Evolutionary conservation across 2,113 vertebrate genomes (phyloP).

Genomic region (Meleagris gallopavo): DNA sequence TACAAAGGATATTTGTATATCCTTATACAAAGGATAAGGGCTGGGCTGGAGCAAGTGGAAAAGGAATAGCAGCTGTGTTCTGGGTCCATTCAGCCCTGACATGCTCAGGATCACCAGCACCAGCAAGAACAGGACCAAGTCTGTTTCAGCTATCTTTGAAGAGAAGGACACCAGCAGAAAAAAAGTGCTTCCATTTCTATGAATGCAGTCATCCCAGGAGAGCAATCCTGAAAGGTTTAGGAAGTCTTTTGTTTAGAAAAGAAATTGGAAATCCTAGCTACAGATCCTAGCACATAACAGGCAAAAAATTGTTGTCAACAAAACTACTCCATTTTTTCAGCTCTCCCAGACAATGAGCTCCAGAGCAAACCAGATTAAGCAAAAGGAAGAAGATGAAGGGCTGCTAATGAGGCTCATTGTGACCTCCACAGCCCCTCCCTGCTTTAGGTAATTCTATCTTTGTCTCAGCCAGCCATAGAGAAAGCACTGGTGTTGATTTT

Average conservation of each 20-base stretch:
- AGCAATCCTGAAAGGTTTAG: slow-evolving; percentile 30
- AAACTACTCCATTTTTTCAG: background rate
- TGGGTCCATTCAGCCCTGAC: background rate
- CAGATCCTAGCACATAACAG: background rate
- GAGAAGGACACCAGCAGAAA: slow-evolving; percentile 4
- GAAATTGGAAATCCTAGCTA: slow-evolving; percentile 44
- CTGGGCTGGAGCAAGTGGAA: background rate
- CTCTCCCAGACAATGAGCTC: background rate
- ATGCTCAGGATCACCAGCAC: background rate
- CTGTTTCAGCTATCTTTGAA: background rate
- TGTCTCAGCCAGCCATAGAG: background rate
- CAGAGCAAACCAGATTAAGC: background rate
- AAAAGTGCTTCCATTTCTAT: background rate
- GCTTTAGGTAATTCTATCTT: background rate
- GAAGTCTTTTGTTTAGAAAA: slow-evolving; percentile 50
- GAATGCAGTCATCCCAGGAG: slow-evolving; percentile 28
- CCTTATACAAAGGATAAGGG: too few relatives aligned
- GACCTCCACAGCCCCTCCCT: fast-evolving
- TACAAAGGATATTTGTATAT: too few relatives aligned
- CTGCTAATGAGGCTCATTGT: background rate
- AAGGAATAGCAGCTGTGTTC: background rate
- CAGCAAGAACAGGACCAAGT: background rate
- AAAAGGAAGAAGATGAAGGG: background rate
- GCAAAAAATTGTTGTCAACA: slow-evolving; percentile 24
- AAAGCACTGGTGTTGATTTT: background rate